These are phyloP conservation scores for Diprion similis DNA, from an alignment of 1,140 invertebrate genomes.

Conservation along the genomic window DNA sequence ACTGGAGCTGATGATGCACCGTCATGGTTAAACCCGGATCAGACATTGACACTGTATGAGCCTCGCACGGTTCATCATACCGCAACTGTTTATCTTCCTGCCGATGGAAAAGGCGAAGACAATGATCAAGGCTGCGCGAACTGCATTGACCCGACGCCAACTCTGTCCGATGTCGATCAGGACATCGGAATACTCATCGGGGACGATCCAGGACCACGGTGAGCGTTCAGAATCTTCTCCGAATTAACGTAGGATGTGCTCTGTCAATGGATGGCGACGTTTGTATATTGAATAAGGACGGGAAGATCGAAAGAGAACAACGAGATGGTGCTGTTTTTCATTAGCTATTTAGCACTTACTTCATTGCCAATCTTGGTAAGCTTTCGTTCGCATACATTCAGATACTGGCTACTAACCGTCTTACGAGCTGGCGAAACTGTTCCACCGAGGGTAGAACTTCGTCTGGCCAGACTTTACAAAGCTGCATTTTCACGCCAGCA, in stretches of 20 bases:
- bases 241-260: neutral
- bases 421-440: conserved; percentile 60
- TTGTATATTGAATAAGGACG: too few species aligned
- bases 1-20: conserved; percentile 81
- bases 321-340: too few species aligned
- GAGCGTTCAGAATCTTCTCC: conserved; percentile 13
- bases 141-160: conserved; percentile 56
- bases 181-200: conserved; percentile 53
- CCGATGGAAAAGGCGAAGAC: conserved; percentile 20
- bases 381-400: conserved; percentile 20
- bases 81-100: conserved; percentile 50
- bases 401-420: conserved; percentile 83
- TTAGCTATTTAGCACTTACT: neutral
- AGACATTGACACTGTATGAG: conserved; percentile 53
- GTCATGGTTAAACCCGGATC: conserved; percentile 53
- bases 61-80: conserved; percentile 53
- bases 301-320: too few species aligned
- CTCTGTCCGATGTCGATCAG: conserved; percentile 46
- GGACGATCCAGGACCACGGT: conserved; percentile 59
- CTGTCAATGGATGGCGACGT: neutral
- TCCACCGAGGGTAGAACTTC: conserved; percentile 55
- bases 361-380: neutral
- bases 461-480: conserved; percentile 60
- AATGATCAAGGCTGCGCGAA: conserved; percentile 41
- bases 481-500: conserved; percentile 62